Percentiles rank a stretch among this genome's conserved stretches.
These are phyloP conservation scores for Scelioninae gen. 1 DNA, from an alignment of 2,888 invertebrate genomes.

Conservation along the genomic window DNA sequence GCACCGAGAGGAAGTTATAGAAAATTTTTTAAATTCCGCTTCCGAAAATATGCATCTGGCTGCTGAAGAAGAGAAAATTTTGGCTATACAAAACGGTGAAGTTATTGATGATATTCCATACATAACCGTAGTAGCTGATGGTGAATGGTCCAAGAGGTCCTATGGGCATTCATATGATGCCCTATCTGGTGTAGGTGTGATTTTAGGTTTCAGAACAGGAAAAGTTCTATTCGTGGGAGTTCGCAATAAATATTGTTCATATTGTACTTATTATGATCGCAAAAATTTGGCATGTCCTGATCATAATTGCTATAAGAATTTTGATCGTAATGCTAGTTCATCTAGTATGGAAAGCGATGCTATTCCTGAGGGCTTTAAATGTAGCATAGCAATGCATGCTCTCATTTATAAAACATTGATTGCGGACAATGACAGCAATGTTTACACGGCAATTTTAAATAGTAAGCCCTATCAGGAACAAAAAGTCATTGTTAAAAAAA, in stretches of 20 bases:
- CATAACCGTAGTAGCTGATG: conserved; percentile 56
- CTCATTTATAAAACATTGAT: conserved; percentile 64
- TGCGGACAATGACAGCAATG: conserved; percentile 77
- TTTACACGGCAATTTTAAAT: conserved; percentile 74
- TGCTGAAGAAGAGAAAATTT: conserved; percentile 37
- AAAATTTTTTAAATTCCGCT: not conserved
- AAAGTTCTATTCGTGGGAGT: conserved; percentile 74
- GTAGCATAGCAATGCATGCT: conserved; percentile 58
- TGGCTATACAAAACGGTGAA: conserved; percentile 43
- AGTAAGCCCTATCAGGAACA: conserved; percentile 70
- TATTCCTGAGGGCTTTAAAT: conserved; percentile 65
- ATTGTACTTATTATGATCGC: conserved; percentile 65
- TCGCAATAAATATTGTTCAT: conserved; percentile 73
- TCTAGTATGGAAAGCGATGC: conserved; percentile 74
- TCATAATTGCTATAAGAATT: conserved; percentile 76
- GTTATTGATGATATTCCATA: conserved; percentile 49
- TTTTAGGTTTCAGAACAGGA: conserved; percentile 54
- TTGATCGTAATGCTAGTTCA: conserved; percentile 69
- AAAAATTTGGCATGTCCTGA: conserved; percentile 32
- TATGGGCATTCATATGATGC: conserved; percentile 56
- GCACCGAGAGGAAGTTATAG: no score
- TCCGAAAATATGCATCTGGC: conserved; percentile 41
- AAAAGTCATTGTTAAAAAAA: conserved; percentile 19
- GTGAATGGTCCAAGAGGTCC: conserved; percentile 50
- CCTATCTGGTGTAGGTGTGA: conserved; percentile 46